Conservation (phyloP, 1,140 invertebrate genomes). For the Eufriesea mexicana region DNA sequence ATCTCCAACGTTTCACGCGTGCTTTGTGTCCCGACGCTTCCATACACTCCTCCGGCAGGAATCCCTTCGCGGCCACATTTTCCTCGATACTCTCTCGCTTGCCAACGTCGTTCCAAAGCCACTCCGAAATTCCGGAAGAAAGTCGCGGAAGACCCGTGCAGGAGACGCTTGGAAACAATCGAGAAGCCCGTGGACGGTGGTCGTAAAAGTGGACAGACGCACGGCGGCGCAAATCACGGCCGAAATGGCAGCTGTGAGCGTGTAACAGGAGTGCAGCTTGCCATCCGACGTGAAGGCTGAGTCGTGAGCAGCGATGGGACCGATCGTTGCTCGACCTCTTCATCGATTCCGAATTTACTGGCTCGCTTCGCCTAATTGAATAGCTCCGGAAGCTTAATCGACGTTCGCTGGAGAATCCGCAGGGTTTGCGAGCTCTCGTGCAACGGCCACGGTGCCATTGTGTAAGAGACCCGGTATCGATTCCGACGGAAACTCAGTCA, state of each 20-base stretch:
- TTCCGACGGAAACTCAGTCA: constrained; percentile 33
- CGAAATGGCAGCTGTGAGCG: constrained; percentile 79
- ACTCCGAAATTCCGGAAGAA: too few species aligned
- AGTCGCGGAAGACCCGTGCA: too few species aligned
- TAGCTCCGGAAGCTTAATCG: constrained; percentile 19
- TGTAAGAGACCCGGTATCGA: constrained; percentile 17
- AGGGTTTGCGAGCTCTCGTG: background rate
- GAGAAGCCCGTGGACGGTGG: background rate
- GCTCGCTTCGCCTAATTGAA: constrained; percentile 6
- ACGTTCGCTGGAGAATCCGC: background rate
- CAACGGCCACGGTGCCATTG: background rate
- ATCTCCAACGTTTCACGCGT: constrained; percentile 21
- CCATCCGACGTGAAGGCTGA: constrained; percentile 54
- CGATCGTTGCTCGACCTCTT: background rate
- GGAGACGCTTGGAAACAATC: background rate
- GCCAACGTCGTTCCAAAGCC: too few species aligned
- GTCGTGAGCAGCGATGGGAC: background rate
- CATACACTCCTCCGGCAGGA: background rate
- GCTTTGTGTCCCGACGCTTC: background rate
- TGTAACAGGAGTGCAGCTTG: constrained; percentile 75
- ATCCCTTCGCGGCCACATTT: background rate
- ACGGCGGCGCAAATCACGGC: constrained; percentile 66
- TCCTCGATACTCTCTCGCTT: too few species aligned
- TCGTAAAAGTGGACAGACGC: constrained; percentile 53
- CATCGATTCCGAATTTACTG: background rate